Conservation (phyloP, 2,113 vertebrate genomes). For the Mormyrus iriodes region DNA sequence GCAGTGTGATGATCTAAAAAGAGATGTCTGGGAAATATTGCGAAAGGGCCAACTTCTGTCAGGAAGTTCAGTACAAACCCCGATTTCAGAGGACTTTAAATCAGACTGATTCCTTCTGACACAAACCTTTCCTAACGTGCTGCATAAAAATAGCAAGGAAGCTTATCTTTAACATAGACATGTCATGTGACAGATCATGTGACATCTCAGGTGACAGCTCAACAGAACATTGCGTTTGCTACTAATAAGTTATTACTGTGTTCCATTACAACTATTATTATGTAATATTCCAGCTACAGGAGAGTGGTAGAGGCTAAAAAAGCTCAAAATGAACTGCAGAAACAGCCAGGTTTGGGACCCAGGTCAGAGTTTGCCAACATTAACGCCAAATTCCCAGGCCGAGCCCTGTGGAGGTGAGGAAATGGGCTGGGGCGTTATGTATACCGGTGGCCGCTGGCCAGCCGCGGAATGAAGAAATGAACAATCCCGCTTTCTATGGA, state of each 20-base stretch:
- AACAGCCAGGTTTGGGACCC: not conserved
- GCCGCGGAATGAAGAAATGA: not conserved
- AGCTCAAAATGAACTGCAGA: not conserved
- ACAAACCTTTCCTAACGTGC: not conserved
- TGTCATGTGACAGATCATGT: not conserved
- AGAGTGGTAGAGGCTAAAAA: not conserved
- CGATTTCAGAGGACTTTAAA: not conserved
- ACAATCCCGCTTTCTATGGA: not conserved
- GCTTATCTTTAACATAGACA: not conserved
- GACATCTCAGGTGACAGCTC: not conserved
- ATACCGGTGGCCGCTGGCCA: not conserved
- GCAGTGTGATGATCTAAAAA: not conserved
- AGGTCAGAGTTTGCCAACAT: not conserved
- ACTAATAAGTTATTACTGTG: not conserved
- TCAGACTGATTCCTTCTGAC: not conserved
- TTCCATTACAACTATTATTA: not conserved
- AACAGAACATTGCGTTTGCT: not conserved
- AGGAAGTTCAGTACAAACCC: not conserved
- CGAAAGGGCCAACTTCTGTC: not conserved
- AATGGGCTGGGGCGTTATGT: not conserved
- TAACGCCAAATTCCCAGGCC: not conserved
- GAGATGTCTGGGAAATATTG: not conserved
- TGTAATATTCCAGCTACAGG: not conserved
- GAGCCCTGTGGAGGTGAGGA: not conserved
- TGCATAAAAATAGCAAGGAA: not conserved